These are phyloP conservation scores for Acomys russatus DNA, from an alignment of 2,797 vertebrate genomes.

Conservation along the genomic window DNA sequence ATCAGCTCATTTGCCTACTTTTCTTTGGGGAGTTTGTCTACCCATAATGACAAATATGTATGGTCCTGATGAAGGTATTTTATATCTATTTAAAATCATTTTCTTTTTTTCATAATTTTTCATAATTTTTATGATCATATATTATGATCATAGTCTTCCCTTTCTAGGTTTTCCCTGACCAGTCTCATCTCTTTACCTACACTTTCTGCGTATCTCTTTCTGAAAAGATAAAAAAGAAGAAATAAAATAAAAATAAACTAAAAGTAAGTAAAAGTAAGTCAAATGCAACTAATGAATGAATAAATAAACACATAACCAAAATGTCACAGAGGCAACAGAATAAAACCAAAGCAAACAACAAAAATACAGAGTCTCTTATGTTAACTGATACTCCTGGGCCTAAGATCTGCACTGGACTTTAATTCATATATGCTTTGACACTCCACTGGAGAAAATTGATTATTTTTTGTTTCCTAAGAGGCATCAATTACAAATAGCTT, in stretches of 20 bases:
- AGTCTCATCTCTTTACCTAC: background rate
- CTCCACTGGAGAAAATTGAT: background rate
- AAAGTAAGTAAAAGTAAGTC: too few species aligned
- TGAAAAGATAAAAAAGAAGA: background rate
- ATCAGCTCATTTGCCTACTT: background rate
- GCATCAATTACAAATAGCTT: background rate
- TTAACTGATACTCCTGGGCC: background rate
- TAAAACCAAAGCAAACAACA: background rate
- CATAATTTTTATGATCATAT: background rate
- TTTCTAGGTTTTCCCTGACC: background rate
- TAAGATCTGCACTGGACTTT: background rate
- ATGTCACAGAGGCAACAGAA: background rate
- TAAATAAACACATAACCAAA: background rate
- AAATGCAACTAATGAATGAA: background rate
- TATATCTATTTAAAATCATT: background rate
- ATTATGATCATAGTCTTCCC: background rate
- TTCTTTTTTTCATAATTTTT: background rate
- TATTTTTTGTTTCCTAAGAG: background rate
- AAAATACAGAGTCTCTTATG: background rate
- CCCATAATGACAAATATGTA: background rate
- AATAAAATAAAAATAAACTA: background rate
- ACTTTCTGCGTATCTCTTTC: background rate
- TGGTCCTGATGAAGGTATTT: background rate
- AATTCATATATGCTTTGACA: background rate
- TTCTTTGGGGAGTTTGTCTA: background rate